Conservation (phyloP, 2,888 invertebrate genomes). For the Drosophila crucigera region DNA sequence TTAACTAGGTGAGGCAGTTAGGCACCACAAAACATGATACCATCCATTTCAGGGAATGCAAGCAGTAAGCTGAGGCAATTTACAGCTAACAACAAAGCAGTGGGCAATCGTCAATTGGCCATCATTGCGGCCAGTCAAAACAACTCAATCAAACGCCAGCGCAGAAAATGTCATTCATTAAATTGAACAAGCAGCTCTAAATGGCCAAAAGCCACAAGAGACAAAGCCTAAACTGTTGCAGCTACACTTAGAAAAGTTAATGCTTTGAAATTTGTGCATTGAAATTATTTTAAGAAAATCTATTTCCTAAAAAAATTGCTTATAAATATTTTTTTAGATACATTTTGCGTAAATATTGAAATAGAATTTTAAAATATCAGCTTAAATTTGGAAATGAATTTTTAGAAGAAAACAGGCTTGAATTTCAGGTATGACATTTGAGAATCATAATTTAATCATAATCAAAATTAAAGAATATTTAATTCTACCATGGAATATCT, state of each 20-base stretch:
- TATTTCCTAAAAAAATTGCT: neutral
- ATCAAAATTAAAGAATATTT: neutral
- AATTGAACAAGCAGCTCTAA: conserved; percentile 63
- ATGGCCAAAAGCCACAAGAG: conserved; percentile 53
- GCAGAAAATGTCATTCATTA: conserved; percentile 76
- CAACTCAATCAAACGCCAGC: conserved; percentile 74
- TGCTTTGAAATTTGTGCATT: neutral
- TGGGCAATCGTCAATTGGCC: conserved; percentile 61
- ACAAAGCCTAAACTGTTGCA: conserved; percentile 48
- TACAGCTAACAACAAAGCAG: conserved; percentile 57
- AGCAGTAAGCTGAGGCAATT: conserved; percentile 25
- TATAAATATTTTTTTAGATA: neutral
- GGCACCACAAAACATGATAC: conserved; percentile 15
- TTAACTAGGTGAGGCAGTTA: conserved; percentile 20
- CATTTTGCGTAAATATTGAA: too few species aligned
- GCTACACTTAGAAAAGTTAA: conserved; percentile 5
- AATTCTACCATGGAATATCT: neutral
- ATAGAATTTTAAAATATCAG: too few species aligned
- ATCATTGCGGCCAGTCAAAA: conserved; percentile 69
- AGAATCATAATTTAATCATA: neutral
- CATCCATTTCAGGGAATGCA: conserved; percentile 15
- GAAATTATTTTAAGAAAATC: neutral
- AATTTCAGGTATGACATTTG: neutral
- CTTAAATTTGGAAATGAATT: neutral
- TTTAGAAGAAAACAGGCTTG: neutral